These are phyloP conservation scores for Tychaedon coryphoeus DNA, from an alignment of 2,113 vertebrate species.

Conservation along the genomic window DNA sequence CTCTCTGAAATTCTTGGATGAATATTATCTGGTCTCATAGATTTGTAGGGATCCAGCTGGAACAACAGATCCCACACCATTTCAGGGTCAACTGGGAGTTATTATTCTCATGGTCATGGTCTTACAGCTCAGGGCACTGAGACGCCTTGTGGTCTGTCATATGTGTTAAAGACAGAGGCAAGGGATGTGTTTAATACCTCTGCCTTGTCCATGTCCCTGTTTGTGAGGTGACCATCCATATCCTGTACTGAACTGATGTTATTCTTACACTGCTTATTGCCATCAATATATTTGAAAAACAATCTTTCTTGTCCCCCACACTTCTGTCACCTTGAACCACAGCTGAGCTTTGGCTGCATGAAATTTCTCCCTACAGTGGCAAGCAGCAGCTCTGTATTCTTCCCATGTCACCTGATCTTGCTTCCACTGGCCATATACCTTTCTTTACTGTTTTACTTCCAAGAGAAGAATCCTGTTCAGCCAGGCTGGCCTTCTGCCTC, in stretches of 20 bases:
- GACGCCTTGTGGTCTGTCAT: neutral
- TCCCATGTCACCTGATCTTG: neutral
- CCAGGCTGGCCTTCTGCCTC: neutral
- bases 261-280: neutral
- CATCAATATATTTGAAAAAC: neutral
- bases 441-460: neutral
- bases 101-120: neutral
- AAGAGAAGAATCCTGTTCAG: neutral
- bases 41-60: neutral
- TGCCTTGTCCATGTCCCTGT: neutral
- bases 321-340: neutral
- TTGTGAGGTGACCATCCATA: neutral
- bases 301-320: neutral
- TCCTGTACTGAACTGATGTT: neutral
- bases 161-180: neutral
- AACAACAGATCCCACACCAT: neutral
- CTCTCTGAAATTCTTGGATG: neutral
- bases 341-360: neutral
- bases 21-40: neutral
- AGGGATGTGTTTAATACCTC: neutral
- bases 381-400: neutral
- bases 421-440: neutral
- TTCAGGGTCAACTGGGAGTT: neutral
- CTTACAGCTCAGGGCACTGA: neutral
- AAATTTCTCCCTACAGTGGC: neutral